A percentile compares a stretch with the other conserved stretches of the same genome.
These are phyloP conservation scores for Gymnoscopelus braueri DNA, from an alignment of 2,797 vertebrate genomes.

Conservation along the genomic window DNA sequence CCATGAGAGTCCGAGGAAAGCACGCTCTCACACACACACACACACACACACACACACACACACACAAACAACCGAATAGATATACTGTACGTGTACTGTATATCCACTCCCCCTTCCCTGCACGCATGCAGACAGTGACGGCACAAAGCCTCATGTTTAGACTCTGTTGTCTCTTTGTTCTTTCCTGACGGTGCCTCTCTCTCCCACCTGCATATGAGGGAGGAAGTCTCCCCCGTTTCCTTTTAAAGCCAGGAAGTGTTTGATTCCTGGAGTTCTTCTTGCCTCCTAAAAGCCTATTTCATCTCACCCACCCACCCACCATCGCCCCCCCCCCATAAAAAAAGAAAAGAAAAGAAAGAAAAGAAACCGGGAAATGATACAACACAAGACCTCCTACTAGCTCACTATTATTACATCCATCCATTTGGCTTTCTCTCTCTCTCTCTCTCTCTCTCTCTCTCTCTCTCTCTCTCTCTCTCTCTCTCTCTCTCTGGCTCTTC, in stretches of 20 bases:
- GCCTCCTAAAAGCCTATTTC: constrained; percentile 63
- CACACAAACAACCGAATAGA: constrained; percentile 6
- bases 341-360: not conserved
- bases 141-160: constrained; percentile 77
- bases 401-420: constrained; percentile 29
- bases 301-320: constrained; percentile 42
- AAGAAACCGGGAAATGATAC: constrained; percentile 54
- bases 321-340: not conserved
- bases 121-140: constrained; percentile 46
- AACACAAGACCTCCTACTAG: constrained; percentile 12
- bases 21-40: constrained; percentile 29
- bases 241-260: constrained; percentile 79
- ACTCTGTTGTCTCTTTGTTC: constrained; percentile 83
- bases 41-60: constrained; percentile 15
- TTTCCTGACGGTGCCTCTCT: constrained; percentile 77
- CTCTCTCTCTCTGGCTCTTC: constrained; percentile 17
- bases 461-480: constrained; percentile 6
- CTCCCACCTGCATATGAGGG: constrained; percentile 86
- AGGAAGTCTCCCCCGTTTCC: constrained; percentile 82
- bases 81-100: not conserved
- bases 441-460: constrained; percentile 10
- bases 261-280: constrained; percentile 69
- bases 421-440: not conserved
- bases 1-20: constrained; percentile 62
- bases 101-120: constrained; percentile 3